Evolutionary conservation across 1,140 invertebrate genomes (phyloP), one percentile per base, ranked within the genome.

Genomic region (Dolichoris vasculosae): DNA sequence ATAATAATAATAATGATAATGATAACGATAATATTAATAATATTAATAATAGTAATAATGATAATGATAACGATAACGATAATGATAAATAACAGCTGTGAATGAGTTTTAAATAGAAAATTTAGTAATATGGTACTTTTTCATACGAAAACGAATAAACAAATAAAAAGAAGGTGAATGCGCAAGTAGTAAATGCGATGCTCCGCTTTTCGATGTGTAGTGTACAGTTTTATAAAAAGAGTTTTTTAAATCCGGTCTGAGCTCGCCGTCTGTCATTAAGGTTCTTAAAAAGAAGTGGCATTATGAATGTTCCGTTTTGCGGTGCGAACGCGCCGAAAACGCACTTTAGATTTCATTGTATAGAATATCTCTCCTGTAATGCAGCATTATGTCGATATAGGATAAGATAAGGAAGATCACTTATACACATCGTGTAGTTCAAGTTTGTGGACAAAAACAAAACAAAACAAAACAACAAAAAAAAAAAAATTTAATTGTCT

Each of bases 191-290:
- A 71, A 38, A 79, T 59, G 48, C 71, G 71, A 83, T 63, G 48
- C 85, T 86, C 81, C 69, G 85, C 85, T 86, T 86, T 64, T 86
- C 85, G 64, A 79, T 86, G 81, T 86, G 75, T 83, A 86, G 85
- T 86, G 80, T 86, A 86, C 81, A 83, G 75, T 86, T 86, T 86
- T 86, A 83, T 86, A 86, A 83, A 86, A 82, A 79, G 63, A 77
- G 48, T 77, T 86, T 86, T 86, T 86, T 82, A 76, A 69, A 86
- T 83, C 67, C 64, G 48, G 75, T 83, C 48, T 79, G 85, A 86
- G 76, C 79, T 86, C 75, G 73, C 59, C 73, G 71, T 82, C 67
- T 78, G 63, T 78, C 38, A 86, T 83, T 86, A 77, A 86, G 76
- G 64, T 83, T 79, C 85, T 76, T 79, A 78, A 83, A n/a, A n/a